Conservation (phyloP, 1,140 invertebrate species). For the Lepidotrigona ventralis region DNA sequence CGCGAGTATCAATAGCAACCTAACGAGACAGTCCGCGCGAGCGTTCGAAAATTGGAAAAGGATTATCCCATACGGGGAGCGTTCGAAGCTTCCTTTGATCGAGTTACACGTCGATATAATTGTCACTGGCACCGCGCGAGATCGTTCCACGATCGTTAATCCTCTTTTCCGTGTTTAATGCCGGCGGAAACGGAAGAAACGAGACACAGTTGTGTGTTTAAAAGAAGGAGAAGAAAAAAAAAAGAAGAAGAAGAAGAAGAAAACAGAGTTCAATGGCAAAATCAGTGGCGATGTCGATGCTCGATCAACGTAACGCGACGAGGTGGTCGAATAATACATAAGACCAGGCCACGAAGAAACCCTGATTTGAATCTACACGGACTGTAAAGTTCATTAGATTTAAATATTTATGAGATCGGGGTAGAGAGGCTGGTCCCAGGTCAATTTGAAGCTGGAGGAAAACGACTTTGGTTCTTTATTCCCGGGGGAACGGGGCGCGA, state of each 20-base stretch:
- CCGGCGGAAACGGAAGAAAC: no score
- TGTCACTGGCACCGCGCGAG: background rate
- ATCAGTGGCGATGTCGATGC: background rate
- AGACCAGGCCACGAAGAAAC: constrained; percentile 39
- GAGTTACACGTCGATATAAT: constrained; percentile 13
- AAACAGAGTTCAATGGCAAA: background rate
- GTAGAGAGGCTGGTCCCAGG: constrained; percentile 46
- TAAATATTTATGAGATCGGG: constrained; percentile 71
- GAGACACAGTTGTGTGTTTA: no score
- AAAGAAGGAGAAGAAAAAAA: no score
- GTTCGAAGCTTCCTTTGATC: constrained; percentile 30
- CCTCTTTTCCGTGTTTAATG: background rate
- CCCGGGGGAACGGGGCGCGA: constrained; percentile 32
- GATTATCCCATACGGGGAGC: constrained; percentile 18
- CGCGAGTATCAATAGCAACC: background rate
- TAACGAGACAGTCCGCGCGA: background rate
- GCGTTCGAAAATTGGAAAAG: constrained; percentile 37
- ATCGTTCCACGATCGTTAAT: background rate
- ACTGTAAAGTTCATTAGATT: constrained; percentile 72
- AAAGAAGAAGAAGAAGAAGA: background rate
- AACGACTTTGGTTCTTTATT: constrained; percentile 69
- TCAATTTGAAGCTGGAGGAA: constrained; percentile 66
- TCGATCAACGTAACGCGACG: constrained; percentile 34
- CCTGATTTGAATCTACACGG: constrained; percentile 68
- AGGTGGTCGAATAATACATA: constrained; percentile 43